Conservation (phyloP, 2,888 invertebrate species). For the Cheilosia variabilis region DNA sequence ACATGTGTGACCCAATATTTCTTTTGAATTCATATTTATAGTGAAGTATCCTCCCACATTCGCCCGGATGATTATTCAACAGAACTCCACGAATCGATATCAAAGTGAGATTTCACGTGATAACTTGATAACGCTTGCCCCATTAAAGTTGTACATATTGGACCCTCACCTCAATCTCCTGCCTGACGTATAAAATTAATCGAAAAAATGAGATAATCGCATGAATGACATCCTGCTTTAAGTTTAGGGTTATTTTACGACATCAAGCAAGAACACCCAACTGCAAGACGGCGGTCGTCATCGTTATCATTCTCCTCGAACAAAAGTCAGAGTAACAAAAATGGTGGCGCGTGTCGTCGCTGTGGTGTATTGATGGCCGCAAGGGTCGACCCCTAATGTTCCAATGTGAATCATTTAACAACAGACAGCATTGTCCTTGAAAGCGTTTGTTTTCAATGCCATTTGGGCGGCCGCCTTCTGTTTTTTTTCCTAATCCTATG, state of each 20-base stretch:
- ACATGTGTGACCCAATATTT: constrained; percentile 49
- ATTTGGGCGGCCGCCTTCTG: constrained; percentile 34
- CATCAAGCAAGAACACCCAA: constrained; percentile 25
- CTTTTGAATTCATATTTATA: constrained; percentile 46
- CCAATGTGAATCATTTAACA: constrained; percentile 55
- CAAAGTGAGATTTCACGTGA: constrained; percentile 51
- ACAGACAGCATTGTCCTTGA: constrained; percentile 54
- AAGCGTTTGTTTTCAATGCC: constrained; percentile 59
- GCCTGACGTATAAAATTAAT: constrained; percentile 14
- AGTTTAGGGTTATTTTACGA: constrained; percentile 15
- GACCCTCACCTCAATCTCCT: not conserved
- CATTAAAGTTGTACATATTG: constrained; percentile 1
- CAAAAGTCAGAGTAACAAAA: constrained; percentile 12
- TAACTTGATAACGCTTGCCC: constrained; percentile 8
- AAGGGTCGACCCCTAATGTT: constrained; percentile 16
- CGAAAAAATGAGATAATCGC: constrained; percentile 52
- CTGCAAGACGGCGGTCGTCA: not conserved
- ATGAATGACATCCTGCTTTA: constrained; percentile 7
- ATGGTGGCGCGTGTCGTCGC: constrained; percentile 18
- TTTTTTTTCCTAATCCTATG: constrained; percentile 20
- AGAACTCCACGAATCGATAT: constrained; percentile 51
- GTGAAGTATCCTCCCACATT: constrained; percentile 27
- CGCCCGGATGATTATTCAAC: constrained; percentile 18
- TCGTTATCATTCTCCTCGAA: constrained; percentile 8
- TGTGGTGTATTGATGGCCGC: not conserved